Conservation (phyloP, 2,113 vertebrate genomes). For the Triplophysa siluroides region DNA sequence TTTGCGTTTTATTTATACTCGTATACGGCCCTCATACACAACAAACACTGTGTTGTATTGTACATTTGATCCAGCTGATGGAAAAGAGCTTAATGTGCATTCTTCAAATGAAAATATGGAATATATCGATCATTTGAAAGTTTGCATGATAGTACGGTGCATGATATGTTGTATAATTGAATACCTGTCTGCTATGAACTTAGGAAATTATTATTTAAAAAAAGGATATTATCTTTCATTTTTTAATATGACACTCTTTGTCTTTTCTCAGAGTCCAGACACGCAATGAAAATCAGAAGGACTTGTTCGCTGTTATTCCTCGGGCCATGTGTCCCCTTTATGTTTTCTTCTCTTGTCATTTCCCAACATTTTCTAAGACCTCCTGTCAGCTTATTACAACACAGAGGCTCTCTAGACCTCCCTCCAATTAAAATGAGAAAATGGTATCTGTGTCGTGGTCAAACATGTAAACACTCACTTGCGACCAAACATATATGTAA, state of each 20-base stretch:
- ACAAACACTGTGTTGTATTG: too few species aligned
- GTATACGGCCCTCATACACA: too few species aligned
- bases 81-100: too few species aligned
- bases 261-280: conserved; percentile 38
- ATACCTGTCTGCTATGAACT: too few species aligned
- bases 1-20: too few species aligned
- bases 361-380: neutral
- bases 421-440: neutral
- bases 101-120: too few species aligned
- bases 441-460: neutral
- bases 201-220: too few species aligned
- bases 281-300: neutral
- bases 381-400: neutral
- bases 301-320: conserved; percentile 17
- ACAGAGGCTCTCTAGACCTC: neutral
- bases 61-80: too few species aligned
- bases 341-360: conserved; percentile 7
- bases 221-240: neutral
- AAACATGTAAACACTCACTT: neutral
- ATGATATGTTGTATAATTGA: too few species aligned
- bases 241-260: neutral
- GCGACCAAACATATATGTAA: neutral
- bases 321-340: neutral
- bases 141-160: too few species aligned
- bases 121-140: too few species aligned